Percentiles rank a stretch among this genome's conserved stretches.
Evolutionary conservation across 37 sponge, comb jelly and placozoan genomes (phyloP).

Genomic region (Mnemiopsis leidyi): DNA sequence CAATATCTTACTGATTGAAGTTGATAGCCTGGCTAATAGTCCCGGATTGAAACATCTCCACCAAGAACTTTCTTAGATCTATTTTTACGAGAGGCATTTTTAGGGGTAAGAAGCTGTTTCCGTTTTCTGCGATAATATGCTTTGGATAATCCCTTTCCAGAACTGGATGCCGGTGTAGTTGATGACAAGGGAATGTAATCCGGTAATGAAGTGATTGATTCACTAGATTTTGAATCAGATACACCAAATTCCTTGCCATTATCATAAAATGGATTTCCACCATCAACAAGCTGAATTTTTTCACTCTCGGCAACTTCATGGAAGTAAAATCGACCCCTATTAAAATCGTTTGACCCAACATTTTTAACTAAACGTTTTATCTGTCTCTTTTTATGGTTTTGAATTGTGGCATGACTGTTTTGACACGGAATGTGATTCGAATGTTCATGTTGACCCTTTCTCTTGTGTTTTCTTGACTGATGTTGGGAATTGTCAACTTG

Average conservation of each 20-base stretch:
- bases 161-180: not conserved
- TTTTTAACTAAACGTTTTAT: not conserved
- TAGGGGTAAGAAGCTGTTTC: not conserved
- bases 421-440: not conserved
- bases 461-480: not conserved
- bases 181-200: not conserved
- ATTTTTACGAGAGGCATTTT: not conserved
- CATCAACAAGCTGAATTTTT: not conserved
- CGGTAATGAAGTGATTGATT: not conserved
- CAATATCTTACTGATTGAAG: too few relatives aligned
- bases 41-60: not conserved
- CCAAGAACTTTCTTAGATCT: not conserved
- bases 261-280: too few relatives aligned
- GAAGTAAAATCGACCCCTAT: not conserved
- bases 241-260: not conserved
- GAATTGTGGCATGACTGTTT: not conserved
- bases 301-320: not conserved
- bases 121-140: constrained; percentile 30
- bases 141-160: too few relatives aligned
- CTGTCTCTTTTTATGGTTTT: not conserved
- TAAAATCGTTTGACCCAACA: not conserved
- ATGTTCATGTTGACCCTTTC: not conserved
- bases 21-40: too few relatives aligned
- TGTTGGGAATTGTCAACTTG: not conserved
- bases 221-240: not conserved